A percentile compares a stretch with the other conserved stretches of the same genome.
Conservation (phyloP, 2,797 vertebrate genomes). For the Galagoides demidoff region DNA sequence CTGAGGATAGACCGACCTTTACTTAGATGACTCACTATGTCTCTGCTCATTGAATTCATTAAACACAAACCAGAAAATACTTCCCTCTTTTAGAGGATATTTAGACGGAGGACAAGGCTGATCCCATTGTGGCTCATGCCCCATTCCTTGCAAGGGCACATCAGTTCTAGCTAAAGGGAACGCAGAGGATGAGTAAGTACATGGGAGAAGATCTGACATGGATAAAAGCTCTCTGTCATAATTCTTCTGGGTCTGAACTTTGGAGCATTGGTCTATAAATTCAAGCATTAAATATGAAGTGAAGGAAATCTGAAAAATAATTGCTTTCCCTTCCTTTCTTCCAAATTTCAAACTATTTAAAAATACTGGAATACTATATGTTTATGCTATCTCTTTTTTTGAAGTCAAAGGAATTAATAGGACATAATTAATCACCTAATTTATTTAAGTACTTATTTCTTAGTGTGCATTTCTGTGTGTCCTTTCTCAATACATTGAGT, state of each 20-base stretch:
- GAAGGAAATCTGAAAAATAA: constrained; percentile 26
- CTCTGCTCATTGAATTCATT: constrained; percentile 19
- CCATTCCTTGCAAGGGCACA: not conserved
- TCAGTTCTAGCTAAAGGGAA: not conserved
- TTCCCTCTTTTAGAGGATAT: not conserved
- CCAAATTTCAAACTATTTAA: constrained; percentile 42
- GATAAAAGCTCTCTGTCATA: not conserved
- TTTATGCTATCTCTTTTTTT: not conserved
- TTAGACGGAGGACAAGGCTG: not conserved
- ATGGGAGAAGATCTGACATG: not conserved
- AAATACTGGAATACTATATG: not conserved
- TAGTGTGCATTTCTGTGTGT: not conserved
- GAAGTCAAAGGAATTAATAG: constrained; percentile 37
- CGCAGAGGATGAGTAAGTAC: rapidly evolving
- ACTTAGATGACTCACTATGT: not conserved
- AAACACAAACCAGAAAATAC: not conserved
- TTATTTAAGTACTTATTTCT: constrained; percentile 29
- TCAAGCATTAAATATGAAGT: not conserved
- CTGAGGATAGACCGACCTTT: not conserved
- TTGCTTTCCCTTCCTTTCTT: not conserved
- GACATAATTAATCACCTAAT: constrained; percentile 31
- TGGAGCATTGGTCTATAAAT: not conserved
- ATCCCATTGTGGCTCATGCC: not conserved
- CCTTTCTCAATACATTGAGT: not conserved
- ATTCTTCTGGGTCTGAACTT: constrained; percentile 6